Base-by-base conservation (phyloP, 1,140 invertebrate genomes). In the Lucilia cuprina region DNA sequence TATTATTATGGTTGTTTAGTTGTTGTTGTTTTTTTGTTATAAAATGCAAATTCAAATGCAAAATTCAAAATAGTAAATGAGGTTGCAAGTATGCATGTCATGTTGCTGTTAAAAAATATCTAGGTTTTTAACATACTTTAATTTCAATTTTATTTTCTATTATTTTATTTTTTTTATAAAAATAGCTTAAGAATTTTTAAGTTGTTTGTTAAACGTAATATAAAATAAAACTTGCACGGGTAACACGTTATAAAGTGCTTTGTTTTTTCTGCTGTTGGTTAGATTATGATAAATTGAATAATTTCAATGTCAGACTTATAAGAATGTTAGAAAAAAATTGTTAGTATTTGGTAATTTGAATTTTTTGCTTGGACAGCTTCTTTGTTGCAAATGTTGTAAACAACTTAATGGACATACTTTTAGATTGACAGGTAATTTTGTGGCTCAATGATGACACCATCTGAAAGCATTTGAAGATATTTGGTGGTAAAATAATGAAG, bases 111-210 rank as follows among this genome's bases (percentile, higher is more conserved):
- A 3, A 55, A 55, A 4, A 55, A 55, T 25, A 70, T 70, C 65
- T 70, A 70, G 65, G 65, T 70, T 70, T 17, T 21, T 70, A 70
- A 25, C 65, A 70, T 21, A 70, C 65, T 70, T 70, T 70, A 70
- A 25, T 70, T 70, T 70, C 19, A 70, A 70, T 21, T 21, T 60
- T 7, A 14, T 41, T 41, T 60, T 60, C 55, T 60, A 41, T 41
- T 41, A 41, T 41, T 41, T 41, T 41, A 5, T 8, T 41, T 41
- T 41, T 41, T 41, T 5, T 30, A 41, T 41, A 55, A 17, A 55
- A 55, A 55, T 55, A n/a, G 12, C 50, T n/a, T 8, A 55, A 55
- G 50, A 55, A 21, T 70, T 70, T 70, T 21, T 70, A 25, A 21
- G 19, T 70, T 70, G n/a, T 70, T 70, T 70, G 17, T 21, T 21